Percentiles rank a stretch among this genome's conserved stretches.
Conservation (phyloP, 2,888 invertebrate species). For the Drosophila merina region DNA sequence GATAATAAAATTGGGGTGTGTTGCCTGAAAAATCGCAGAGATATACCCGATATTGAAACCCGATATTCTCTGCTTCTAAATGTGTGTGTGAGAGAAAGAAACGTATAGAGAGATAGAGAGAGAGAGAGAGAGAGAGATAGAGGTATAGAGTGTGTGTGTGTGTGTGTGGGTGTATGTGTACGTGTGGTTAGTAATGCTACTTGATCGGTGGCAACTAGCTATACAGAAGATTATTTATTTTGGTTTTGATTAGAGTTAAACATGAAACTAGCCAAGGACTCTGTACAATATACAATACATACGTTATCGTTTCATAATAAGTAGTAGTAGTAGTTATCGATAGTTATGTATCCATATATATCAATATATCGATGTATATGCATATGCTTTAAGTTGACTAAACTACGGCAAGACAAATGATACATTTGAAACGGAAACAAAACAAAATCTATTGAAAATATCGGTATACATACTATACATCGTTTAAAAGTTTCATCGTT, state of each 20-base stretch:
- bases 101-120: conserved; percentile 15
- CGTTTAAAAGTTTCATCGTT: neutral
- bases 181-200: conserved; percentile 60
- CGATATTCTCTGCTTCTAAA: conserved; percentile 9
- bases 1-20: conserved; percentile 46
- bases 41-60: neutral
- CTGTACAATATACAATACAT: conserved; percentile 67
- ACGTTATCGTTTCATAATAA: conserved; percentile 47
- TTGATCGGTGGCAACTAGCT: conserved; percentile 65
- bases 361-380: conserved; percentile 35
- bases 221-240: conserved; percentile 37
- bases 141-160: neutral
- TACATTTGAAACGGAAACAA: conserved; percentile 15
- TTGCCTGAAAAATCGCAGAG: conserved; percentile 17
- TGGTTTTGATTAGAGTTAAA: conserved; percentile 46
- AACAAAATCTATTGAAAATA: conserved; percentile 2
- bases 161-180: conserved; percentile 20
- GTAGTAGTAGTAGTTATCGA: conserved; percentile 34
- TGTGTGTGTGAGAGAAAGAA: conserved; percentile 13
- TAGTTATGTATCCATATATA: conserved; percentile 30
- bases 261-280: conserved; percentile 65
- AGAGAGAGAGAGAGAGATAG: conserved; percentile 5
- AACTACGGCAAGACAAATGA: conserved; percentile 35
- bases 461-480: neutral
- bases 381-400: conserved; percentile 12